A percentile compares a stretch with the other conserved stretches of the same genome.
Conservation (phyloP, 2,797 vertebrate genomes). For the Ataeniobius toweri region DNA sequence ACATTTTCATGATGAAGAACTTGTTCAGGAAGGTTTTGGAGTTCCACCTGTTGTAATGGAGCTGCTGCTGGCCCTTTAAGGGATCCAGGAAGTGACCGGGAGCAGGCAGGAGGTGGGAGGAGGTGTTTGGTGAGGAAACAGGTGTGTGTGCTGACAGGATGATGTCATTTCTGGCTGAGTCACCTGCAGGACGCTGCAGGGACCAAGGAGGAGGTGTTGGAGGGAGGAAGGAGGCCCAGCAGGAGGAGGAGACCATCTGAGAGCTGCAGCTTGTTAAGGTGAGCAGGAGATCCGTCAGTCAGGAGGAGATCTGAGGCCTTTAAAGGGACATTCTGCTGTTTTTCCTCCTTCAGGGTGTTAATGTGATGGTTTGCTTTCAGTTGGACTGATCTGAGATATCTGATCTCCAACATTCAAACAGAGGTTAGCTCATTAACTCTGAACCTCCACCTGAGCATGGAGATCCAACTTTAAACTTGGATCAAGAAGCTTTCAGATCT, state of each 20-base stretch:
- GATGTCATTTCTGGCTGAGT: conserved; percentile 79
- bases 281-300: conserved; percentile 9
- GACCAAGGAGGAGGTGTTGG: background rate
- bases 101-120: conserved; percentile 35
- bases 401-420: too few species aligned
- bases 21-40: too few species aligned
- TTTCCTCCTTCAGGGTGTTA: background rate
- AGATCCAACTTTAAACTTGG: background rate
- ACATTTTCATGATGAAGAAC: background rate
- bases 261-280: conserved; percentile 44
- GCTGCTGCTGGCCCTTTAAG: conserved; percentile 59
- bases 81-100: conserved; percentile 51
- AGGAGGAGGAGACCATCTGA: conserved; percentile 22
- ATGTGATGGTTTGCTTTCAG: too few species aligned
- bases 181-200: conserved; percentile 72
- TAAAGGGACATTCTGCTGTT: background rate
- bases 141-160: conserved; percentile 76
- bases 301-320: background rate
- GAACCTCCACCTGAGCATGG: background rate
- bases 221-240: conserved; percentile 9
- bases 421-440: background rate
- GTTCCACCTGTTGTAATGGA: conserved; percentile 28
- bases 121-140: conserved; percentile 73
- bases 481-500: background rate
- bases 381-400: too few species aligned